phyloP scores from a whole-genome alignment of 2,113 vertebrate species.

The Cinclus cinclus region DNA sequence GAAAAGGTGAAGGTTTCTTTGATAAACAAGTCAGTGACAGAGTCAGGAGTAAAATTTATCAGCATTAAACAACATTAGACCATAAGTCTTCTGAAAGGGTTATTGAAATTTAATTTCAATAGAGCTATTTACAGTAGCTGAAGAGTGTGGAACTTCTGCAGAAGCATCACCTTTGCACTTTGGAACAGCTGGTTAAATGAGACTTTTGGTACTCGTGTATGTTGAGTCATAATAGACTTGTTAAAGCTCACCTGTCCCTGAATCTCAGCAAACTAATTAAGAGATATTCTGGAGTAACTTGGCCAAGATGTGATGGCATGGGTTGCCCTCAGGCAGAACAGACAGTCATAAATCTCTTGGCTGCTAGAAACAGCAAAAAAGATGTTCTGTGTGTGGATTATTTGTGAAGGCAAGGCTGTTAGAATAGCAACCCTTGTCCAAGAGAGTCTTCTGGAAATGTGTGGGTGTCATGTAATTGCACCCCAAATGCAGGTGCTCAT shows the following conservation, averaged over 20 bases:
- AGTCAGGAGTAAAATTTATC: background rate
- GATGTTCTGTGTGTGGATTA: background rate
- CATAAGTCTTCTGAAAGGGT: background rate
- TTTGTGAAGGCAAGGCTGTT: background rate
- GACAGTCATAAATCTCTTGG: background rate
- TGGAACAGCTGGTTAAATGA: background rate
- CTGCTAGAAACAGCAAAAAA: background rate
- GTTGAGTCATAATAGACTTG: background rate
- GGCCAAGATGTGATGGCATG: background rate
- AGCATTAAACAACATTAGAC: background rate
- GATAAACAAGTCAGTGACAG: background rate
- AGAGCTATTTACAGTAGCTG: background rate
- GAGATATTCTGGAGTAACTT: background rate
- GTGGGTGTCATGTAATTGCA: background rate
- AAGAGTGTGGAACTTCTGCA: background rate
- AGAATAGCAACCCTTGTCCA: background rate
- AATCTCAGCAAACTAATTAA: background rate
- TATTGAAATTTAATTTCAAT: background rate
- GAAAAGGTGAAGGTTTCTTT: background rate
- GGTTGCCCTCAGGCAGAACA: background rate
- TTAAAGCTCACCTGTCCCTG: background rate
- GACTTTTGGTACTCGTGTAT: background rate
- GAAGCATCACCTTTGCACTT: background rate
- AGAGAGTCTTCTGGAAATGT: background rate
- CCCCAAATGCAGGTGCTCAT: rapidly evolving